Evolutionary conservation across 2,888 invertebrate species (phyloP).

Genomic region (Cynaeus angustus): DNA sequence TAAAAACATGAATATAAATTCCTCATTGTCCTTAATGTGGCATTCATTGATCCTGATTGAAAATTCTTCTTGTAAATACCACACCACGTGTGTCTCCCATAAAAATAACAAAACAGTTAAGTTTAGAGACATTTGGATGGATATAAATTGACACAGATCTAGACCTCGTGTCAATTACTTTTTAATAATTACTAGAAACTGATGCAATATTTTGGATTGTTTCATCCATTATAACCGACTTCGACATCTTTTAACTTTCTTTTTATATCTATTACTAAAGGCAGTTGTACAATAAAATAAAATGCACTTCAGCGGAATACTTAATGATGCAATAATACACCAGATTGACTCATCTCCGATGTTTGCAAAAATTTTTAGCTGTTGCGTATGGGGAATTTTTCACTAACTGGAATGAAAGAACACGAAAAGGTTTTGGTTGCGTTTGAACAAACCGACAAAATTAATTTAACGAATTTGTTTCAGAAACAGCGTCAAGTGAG

Average conservation of each 20-base stretch:
- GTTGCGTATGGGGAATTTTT: neutral
- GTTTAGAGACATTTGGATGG: conserved; percentile 18
- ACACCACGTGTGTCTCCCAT: conserved; percentile 16
- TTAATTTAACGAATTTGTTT: conserved; percentile 5
- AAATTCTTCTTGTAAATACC: neutral
- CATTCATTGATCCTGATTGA: conserved; percentile 7
- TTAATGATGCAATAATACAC: conserved; percentile 27
- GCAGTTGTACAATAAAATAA: conserved; percentile 22
- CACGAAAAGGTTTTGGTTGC: neutral
- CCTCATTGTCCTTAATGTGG: neutral
- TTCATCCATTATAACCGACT: conserved; percentile 33
- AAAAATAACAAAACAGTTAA: conserved; percentile 19
- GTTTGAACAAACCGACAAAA: conserved; percentile 5
- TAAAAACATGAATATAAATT: conserved; percentile 1
- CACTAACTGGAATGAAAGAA: neutral
- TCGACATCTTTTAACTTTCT: conserved; percentile 38
- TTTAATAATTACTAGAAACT: conserved; percentile 36
- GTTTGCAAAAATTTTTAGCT: neutral
- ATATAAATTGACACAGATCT: conserved; percentile 30
- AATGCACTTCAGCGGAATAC: conserved; percentile 18
- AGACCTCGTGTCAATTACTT: conserved; percentile 25
- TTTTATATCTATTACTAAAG: conserved; percentile 37
- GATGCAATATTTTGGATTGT: conserved; percentile 46
- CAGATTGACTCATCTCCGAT: conserved; percentile 23
- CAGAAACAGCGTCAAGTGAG: conserved; percentile 19